Base-by-base conservation (phyloP, 1,140 invertebrate genomes). In the Cepaea nemoralis region DNA sequence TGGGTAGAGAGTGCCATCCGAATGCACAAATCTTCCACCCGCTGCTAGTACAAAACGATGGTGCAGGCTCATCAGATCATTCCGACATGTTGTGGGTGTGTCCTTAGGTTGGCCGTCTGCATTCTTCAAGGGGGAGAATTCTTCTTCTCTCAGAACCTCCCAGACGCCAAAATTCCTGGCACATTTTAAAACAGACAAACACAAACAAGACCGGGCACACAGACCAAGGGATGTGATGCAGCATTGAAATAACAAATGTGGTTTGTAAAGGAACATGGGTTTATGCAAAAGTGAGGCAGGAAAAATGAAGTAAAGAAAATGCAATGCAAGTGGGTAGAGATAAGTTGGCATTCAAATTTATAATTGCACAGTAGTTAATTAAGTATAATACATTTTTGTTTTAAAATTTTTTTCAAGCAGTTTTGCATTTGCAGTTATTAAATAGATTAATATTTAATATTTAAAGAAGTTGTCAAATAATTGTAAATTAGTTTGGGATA, bases 111-210 rank as follows among this genome's bases (percentile, higher is more conserved):
- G 94, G 0, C 93, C 92, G 91, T 99, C 96, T 3, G 95, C 93
- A 93, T 99, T 99, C 91, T 99, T 99, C 82, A 99, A 90, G 0
- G 98, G 97, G 87, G 97, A 97, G 90, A 99, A 99, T 90, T 99
- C 98, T 81, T 96, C 95, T 85, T 97, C 95, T 71, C 98, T 93
- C 0, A 95, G 93, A 0, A 98, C 98, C 93, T 99, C 96, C 95
- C 98, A 97, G 5, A 96, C 96, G 31, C 95, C 96, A 89, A 99
- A 97, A 85, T 95, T 95, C 83, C 93, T 94, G 87, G 84, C 86
- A 85, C 88, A 89, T 89, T 89, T 82, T 27, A 82, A 85, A 81
- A 87, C 83, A 83, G 85, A 85, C 85, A 73, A 45, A 85, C 84
- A 81, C 86, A 83, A 80, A 79, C 85, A 87, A 83, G 87, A 88